Evolutionary conservation across 1,140 invertebrate species (phyloP).

Genomic region (Nylanderia fulva): DNA sequence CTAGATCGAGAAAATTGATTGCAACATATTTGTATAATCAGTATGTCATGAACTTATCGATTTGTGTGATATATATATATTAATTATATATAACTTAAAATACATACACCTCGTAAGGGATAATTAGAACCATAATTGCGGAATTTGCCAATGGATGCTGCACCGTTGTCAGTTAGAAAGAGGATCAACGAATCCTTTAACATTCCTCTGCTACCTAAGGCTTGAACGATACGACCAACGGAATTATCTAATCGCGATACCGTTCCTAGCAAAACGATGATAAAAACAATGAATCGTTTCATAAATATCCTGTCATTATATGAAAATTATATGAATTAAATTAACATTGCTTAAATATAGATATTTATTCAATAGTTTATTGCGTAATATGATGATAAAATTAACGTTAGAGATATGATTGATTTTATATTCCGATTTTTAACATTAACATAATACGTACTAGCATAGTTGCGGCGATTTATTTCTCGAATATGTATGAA

Average conservation of each 20-base stretch:
- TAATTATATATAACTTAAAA: not conserved
- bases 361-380: constrained; percentile 13
- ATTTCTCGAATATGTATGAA: constrained; percentile 89
- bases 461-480: constrained; percentile 89
- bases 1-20: not conserved
- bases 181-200: constrained; percentile 88
- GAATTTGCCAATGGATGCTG: constrained; percentile 83
- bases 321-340: constrained; percentile 36
- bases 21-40: not conserved
- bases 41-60: not conserved
- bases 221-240: constrained; percentile 88
- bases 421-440: not conserved
- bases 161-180: constrained; percentile 89
- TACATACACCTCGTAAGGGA: constrained; percentile 88
- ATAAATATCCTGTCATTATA: not conserved
- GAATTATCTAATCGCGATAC: constrained; percentile 90
- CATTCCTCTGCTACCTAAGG: constrained; percentile 87
- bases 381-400: not conserved
- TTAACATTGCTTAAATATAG: constrained; percentile 8
- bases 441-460: constrained; percentile 80
- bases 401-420: not conserved
- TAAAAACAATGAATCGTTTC: not conserved
- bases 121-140: constrained; percentile 90
- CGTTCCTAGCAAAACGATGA: constrained; percentile 87
- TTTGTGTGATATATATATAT: not conserved